A percentile compares a stretch with the other conserved stretches of the same genome.
Conservation (phyloP, 2,113 vertebrate genomes). For the Rhinolophus sinicus region DNA sequence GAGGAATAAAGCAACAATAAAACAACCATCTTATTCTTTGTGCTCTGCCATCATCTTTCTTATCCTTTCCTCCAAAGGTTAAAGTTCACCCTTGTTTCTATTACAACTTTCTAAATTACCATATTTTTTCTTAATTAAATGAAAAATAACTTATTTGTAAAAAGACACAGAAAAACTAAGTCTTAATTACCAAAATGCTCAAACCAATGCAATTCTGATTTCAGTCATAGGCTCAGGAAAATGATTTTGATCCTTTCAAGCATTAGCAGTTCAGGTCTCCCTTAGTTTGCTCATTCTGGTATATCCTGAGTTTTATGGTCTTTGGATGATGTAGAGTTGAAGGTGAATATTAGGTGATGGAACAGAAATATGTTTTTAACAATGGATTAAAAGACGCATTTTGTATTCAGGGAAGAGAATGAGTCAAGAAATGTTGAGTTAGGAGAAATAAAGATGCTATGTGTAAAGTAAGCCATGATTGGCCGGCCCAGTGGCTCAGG, state of each 20-base stretch:
- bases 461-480: not conserved
- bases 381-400: not conserved
- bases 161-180: not conserved
- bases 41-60: not conserved
- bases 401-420: not conserved
- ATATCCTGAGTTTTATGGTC: not conserved
- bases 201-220: not conserved
- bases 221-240: not conserved
- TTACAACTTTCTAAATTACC: not conserved
- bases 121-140: not conserved
- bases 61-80: not conserved
- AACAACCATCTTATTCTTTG: not conserved
- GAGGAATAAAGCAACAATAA: not conserved
- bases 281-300: not conserved
- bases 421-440: not conserved
- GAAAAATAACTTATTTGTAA: not conserved
- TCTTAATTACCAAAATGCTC: not conserved
- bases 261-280: not conserved
- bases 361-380: not conserved
- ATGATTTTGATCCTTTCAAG: not conserved
- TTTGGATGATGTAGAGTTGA: not conserved
- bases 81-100: not conserved
- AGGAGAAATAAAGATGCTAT: not conserved
- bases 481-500: no score
- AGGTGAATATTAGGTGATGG: not conserved